A percentile compares a stretch with the other conserved stretches of the same genome.
phyloP scores from a whole-genome alignment of 2,888 invertebrate genomes.

The Acleris emargana region DNA sequence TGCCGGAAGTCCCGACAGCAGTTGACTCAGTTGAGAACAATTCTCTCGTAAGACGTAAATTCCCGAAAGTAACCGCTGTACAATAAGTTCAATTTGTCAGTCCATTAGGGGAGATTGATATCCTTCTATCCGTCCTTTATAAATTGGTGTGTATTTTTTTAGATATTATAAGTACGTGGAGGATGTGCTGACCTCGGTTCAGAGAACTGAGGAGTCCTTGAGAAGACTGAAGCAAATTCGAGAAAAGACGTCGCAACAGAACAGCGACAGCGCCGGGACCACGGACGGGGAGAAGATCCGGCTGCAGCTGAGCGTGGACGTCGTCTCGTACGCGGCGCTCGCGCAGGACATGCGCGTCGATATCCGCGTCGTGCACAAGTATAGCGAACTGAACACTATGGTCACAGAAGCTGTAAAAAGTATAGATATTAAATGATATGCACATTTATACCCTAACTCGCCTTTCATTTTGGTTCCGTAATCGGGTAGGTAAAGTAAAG shows the following conservation, averaged over 20 bases:
- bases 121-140: too few relatives aligned
- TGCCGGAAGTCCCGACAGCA: not conserved
- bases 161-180: slow-evolving; percentile 89
- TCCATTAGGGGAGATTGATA: too few relatives aligned
- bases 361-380: slow-evolving; percentile 83
- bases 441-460: slow-evolving; percentile 55
- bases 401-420: slow-evolving; percentile 85
- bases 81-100: too few relatives aligned
- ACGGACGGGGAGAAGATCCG: slow-evolving; percentile 98
- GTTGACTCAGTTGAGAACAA: not conserved
- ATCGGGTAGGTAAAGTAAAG: slow-evolving; percentile 44
- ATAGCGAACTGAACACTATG: slow-evolving; percentile 84
- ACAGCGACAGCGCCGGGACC: slow-evolving; percentile 83
- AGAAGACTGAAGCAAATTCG: slow-evolving; percentile 93
- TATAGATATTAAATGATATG: slow-evolving; percentile 82
- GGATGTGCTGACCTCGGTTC: slow-evolving; percentile 96
- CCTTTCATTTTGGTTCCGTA: slow-evolving; percentile 43
- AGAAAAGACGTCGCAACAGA: slow-evolving; percentile 79
- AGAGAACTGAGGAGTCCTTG: slow-evolving; percentile 97
- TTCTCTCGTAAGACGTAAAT: too few relatives aligned
- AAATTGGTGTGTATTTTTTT: slow-evolving; percentile 39
- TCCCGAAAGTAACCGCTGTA: too few relatives aligned
- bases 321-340: slow-evolving; percentile 88
- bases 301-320: slow-evolving; percentile 94
- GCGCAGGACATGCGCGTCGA: slow-evolving; percentile 82